phyloP scores from a whole-genome alignment of 2,888 invertebrate genomes.

The Ceraclea dissimilis region DNA sequence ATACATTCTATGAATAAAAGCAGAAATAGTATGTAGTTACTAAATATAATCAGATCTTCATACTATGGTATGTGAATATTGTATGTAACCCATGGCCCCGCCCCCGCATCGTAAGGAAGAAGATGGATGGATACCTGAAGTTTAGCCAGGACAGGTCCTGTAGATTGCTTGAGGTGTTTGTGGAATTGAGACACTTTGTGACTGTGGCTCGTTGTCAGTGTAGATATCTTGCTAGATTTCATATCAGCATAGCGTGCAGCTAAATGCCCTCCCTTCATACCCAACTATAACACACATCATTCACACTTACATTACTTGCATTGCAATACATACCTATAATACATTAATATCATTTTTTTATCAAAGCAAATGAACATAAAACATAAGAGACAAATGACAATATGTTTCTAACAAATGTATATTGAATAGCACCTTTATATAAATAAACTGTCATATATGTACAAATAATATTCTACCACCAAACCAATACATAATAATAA shows the following conservation, averaged over 20 bases:
- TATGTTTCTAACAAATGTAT: background rate
- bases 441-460: no score
- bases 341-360: background rate
- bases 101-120: background rate
- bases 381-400: background rate
- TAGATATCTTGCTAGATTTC: constrained; percentile 87
- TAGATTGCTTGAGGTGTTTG: constrained; percentile 82
- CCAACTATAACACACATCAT: constrained; percentile 43
- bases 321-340: background rate
- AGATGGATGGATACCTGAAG: constrained; percentile 51
- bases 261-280: constrained; percentile 54
- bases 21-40: no score
- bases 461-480: no score
- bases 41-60: no score
- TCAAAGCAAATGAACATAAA: no score
- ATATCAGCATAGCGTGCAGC: constrained; percentile 75
- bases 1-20: no score
- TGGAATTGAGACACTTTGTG: constrained; percentile 93
- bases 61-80: no score
- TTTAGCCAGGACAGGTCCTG: constrained; percentile 76
- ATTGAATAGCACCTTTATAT: no score
- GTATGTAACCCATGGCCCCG: background rate
- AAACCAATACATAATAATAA: no score
- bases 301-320: constrained; percentile 23
- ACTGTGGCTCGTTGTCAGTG: constrained; percentile 77